Base-by-base conservation (phyloP, 2,797 vertebrate genomes). In the Columba guinea region DNA sequence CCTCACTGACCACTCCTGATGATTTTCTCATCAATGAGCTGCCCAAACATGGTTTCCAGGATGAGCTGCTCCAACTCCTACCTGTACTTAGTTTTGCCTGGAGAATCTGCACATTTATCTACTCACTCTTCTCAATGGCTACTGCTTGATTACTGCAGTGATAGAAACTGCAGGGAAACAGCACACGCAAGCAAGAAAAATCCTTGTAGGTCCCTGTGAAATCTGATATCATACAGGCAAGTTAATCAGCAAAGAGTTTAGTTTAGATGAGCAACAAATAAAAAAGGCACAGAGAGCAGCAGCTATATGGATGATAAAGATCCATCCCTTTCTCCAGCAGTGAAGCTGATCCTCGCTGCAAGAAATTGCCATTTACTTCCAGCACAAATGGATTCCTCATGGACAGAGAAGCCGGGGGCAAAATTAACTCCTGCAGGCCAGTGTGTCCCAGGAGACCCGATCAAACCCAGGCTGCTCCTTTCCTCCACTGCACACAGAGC, bases 311-410 rank as follows among this genome's bases (percentile, higher is more conserved):
- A 88, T 71, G 73, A 90, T 56, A 85, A 95, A 93, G 23, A 71
- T 8, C 56, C 49, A 58, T 44, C 34, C 73, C 75, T 67, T 94
- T 84, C 91, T 90, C 84, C 81, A 84, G 75, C 10, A 80, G 55
- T 2, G 46, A 80, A 94, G 81, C 35, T 77, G 44, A 21, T 64
- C 67, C 70, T 90, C 19, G 1, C 77, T 53, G 62, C n/a, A 79
- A 77, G 71, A 79, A 89, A 77, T n/a, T 87, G 77, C 82, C 84
- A 64, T 83, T 89, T 88, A 52, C 82, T 94, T 87, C 65, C 69
- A 77, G 75, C 46, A 76, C 81, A 94, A 92, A 88, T 51, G 55
- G 85, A 94, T 84, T 81, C 71, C 58, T 90, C 59, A 51, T 3
- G 34, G 88, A 69, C 62, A 68, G 60, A 77, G 56, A 53, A 87